phyloP scores from a whole-genome alignment of 1,140 invertebrate species.

The Pygmarrhopalites habei region DNA sequence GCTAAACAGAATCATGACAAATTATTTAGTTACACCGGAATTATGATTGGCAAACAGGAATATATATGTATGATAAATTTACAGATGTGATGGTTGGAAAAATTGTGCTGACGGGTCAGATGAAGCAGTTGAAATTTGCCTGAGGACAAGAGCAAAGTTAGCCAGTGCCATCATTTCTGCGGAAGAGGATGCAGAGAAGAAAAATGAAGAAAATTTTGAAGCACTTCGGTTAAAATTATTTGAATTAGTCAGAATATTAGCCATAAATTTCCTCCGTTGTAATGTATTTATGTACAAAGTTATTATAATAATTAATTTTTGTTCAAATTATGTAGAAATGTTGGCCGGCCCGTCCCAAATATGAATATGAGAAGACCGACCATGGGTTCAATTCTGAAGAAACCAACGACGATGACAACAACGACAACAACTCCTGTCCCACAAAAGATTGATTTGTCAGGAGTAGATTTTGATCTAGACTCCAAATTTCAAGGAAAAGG shows the following conservation, averaged over 20 bases:
- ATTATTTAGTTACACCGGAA: slow-evolving; percentile 3
- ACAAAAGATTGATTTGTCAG: not conserved
- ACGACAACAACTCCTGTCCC: not conserved
- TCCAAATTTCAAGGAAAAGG: not conserved
- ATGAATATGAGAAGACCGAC: not conserved
- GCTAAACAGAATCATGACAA: too few species aligned
- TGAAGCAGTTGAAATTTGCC: slow-evolving; percentile 28
- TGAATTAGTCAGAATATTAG: not conserved
- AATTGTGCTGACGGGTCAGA: slow-evolving; percentile 24
- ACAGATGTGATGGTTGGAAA: slow-evolving; percentile 25
- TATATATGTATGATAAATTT: not conserved
- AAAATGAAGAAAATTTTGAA: not conserved
- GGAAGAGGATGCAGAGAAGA: not conserved
- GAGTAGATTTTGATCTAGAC: not conserved
- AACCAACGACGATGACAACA: not conserved
- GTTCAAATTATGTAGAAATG: not conserved
- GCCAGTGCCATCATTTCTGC: not conserved
- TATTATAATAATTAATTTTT: not conserved
- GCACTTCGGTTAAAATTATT: not conserved
- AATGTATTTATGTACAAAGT: not conserved
- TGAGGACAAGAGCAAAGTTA: slow-evolving; percentile 31
- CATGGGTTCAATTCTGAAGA: not conserved
- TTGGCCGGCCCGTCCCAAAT: not conserved
- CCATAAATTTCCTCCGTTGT: too few species aligned
- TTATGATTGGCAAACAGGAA: too few species aligned